phyloP scores from a whole-genome alignment of 2,797 vertebrate genomes.

The Notamacropus eugenii region DNA sequence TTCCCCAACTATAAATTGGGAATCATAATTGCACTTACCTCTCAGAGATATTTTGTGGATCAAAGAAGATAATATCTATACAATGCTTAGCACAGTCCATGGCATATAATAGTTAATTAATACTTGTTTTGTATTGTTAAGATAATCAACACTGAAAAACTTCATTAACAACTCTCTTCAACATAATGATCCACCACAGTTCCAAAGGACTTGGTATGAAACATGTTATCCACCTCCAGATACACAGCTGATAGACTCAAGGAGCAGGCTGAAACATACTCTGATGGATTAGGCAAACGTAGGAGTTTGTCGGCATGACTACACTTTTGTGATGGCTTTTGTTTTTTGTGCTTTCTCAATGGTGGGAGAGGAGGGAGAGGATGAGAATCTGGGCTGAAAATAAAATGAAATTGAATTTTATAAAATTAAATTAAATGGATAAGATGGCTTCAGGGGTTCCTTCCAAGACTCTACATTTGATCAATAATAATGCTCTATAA shows the following conservation, averaged over 20 bases:
- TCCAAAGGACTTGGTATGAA: background rate
- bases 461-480: background rate
- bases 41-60: background rate
- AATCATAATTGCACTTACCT: background rate
- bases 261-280: background rate
- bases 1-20: background rate
- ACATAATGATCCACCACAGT: background rate
- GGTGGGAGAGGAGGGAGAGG: too few relatives aligned
- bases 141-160: background rate
- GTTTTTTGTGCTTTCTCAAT: background rate
- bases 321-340: background rate
- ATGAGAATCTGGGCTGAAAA: background rate
- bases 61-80: background rate
- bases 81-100: too few relatives aligned
- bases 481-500: background rate
- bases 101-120: background rate
- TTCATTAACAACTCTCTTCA: background rate
- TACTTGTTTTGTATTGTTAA: background rate
- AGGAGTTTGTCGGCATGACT: background rate
- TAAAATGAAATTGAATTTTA: background rate
- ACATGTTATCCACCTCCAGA: background rate
- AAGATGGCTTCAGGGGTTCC: background rate
- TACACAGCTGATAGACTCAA: background rate
- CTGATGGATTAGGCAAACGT: background rate
- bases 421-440: background rate